Evolutionary conservation across 2,113 vertebrate genomes (phyloP), one percentile per base, ranked within the genome.

Genomic region (Otis tarda): DNA sequence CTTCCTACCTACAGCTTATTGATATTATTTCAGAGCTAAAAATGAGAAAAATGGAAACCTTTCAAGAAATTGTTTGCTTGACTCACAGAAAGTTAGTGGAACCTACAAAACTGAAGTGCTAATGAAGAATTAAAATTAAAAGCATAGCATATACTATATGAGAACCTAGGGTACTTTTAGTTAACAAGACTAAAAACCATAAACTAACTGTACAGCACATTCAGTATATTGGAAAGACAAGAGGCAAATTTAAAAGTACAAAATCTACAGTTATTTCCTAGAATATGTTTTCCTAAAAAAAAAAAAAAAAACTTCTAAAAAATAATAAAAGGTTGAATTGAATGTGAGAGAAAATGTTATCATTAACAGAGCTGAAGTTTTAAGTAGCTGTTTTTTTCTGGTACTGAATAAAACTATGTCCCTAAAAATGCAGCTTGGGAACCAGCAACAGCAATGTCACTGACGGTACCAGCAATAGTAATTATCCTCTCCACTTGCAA

Each of bases 361-460:
- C 6, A 64, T 21, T 43, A 86, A 35, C 28, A 30, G 8, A 83
- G n/a, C 5, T 76, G 39, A 79, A 61, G 13, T 69, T 76, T 61
- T n/a, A 91, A 53, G 49, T 23, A 64, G 19, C 2, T 73, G 20
- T 0, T 43, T 65, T 67, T 79, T 76, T 16, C 55, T 67, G 15
- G 7, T 45, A 70, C 30, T 74, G 35, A 35, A 69, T n/a, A 87
- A 95, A 90, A 52, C 4, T 22, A 82, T 7, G 4, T 82, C 94
- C 69, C 67, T 95, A 79, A 95, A 96, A 92, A 81, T 59, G 20
- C 75, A 87, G 30, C 31, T 67, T 77, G 11, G 23, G 61, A 94
- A 87, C 39, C 23, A 85, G 43, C 56, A 80, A 49, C 20, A 85
- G 55, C 68, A 89, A 37, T 41, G 20, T 41, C 77, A 77, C 24